Evolutionary conservation across 2,888 invertebrate genomes (phyloP).

Genomic region (Diarsia dahlii): DNA sequence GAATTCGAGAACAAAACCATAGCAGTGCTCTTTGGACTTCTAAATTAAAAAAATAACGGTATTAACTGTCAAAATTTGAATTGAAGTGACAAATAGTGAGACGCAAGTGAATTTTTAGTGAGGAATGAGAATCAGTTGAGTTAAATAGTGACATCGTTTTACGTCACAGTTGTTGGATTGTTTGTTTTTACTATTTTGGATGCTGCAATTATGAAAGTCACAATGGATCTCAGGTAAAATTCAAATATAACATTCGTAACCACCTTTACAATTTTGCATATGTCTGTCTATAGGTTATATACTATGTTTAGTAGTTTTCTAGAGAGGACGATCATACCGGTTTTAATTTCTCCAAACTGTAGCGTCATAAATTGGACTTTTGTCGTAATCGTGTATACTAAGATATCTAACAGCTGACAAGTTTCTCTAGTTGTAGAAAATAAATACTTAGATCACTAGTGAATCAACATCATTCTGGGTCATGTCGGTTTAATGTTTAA

Average conservation of each 20-base stretch:
- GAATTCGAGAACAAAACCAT: slow-evolving; percentile 58
- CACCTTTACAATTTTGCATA: slow-evolving; percentile 32
- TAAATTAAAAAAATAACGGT: slow-evolving; percentile 16
- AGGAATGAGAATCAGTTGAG: slow-evolving; percentile 52
- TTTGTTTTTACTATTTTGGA: slow-evolving; percentile 44
- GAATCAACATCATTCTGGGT: background rate
- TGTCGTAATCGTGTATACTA: background rate
- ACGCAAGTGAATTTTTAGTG: slow-evolving; percentile 74
- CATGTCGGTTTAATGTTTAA: background rate
- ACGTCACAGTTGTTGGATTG: slow-evolving; percentile 46
- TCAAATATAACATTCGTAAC: slow-evolving; percentile 42
- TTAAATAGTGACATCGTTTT: slow-evolving; percentile 50
- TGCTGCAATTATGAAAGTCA: slow-evolving; percentile 66
- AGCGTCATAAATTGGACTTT: slow-evolving; percentile 15
- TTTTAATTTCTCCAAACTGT: slow-evolving; percentile 61
- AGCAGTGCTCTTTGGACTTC: slow-evolving; percentile 38
- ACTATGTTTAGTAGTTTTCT: slow-evolving; percentile 22
- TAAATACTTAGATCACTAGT: background rate
- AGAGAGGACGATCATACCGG: slow-evolving; percentile 53
- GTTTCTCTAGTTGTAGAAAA: background rate
- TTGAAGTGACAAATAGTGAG: slow-evolving; percentile 64
- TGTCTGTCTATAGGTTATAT: background rate
- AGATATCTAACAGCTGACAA: background rate
- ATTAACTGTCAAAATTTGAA: slow-evolving; percentile 28
- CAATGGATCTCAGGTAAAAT: slow-evolving; percentile 84